Base-by-base conservation (phyloP, 2,113 vertebrate genomes). In the Nesoenas mayeri region DNA sequence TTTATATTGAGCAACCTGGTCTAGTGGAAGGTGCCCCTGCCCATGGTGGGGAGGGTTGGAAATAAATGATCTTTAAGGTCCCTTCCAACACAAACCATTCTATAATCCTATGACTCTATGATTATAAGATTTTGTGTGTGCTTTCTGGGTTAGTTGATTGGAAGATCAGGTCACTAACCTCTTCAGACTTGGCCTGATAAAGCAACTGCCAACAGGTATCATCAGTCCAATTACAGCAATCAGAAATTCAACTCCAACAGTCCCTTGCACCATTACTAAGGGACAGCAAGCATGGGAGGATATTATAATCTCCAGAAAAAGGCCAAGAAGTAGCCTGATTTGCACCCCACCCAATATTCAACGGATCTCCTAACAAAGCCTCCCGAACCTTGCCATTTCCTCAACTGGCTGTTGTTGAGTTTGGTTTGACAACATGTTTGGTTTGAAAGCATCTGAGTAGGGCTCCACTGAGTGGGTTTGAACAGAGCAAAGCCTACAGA, bases 351-450 rank as follows among this genome's bases (percentile, higher is more conserved):
- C 7, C 22, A 61, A 1, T 54, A 18, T 61, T 61, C 14, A 58
- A 13, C 6, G 29, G 66, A 57, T 19, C 26, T 61, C 22, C 7
- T 19, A 22, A 75, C 7, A 53, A 57, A 4, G 1, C 64, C 25
- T 67, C 28, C 70, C 29, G 25, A 70, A 31, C 5, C 3, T 42
- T 48, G 5, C 3, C 13, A 9, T 62, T 86, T 81, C 42, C 60
- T 88, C 25, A 78, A n/a, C 10, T 61, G 34, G 5, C 6, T 1
- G 0, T 16, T 26, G 21, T 5, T 58, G 10, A 24, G 2, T n/a
- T 66, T 48, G 48, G 9, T 53, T 64, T 64, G 31, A 22, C 9
- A 53, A 42, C 2, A 6, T 29, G 11, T 62, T 58, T 64, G 38
- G 17, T 57, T 66, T 72, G 74, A 11, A 67, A 9, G 20, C 22